These are phyloP conservation scores for Bombus consobrinus DNA, from an alignment of 1,140 invertebrate species.

Conservation along the genomic window DNA sequence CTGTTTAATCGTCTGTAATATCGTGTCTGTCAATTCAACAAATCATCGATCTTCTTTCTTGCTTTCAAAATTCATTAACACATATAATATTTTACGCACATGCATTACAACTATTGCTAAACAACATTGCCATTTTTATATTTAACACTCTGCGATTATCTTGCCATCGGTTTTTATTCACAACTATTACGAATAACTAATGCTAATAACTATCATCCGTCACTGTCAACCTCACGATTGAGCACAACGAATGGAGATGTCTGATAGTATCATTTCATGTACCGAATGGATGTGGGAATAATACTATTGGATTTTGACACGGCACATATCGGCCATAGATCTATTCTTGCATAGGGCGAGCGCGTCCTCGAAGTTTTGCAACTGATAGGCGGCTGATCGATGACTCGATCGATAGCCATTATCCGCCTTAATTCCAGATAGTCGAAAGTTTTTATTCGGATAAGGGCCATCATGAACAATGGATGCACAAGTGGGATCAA, in stretches of 20 bases:
- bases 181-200: constrained; percentile 6
- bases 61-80: not conserved
- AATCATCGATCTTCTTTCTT: not conserved
- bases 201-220: constrained; percentile 36
- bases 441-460: constrained; percentile 40
- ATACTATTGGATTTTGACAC: constrained; percentile 35
- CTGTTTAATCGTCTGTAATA: not conserved
- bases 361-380: constrained; percentile 23
- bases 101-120: not conserved
- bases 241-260: constrained; percentile 46
- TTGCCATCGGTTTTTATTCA: not conserved
- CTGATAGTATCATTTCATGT: constrained; percentile 21
- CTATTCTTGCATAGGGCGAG: not conserved
- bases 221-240: constrained; percentile 37
- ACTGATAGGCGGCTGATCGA: constrained; percentile 52
- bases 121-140: not conserved
- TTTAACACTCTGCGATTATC: too few relatives aligned
- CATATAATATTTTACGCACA: not conserved
- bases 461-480: not conserved
- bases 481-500: constrained; percentile 12
- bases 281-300: constrained; percentile 18
- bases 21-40: not conserved
- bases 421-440: constrained; percentile 20
- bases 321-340: constrained; percentile 16
- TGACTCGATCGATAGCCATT: constrained; percentile 38